Evolutionary conservation across 2,113 vertebrate genomes (phyloP).

Genomic region (Erinaceus europaeus): DNA sequence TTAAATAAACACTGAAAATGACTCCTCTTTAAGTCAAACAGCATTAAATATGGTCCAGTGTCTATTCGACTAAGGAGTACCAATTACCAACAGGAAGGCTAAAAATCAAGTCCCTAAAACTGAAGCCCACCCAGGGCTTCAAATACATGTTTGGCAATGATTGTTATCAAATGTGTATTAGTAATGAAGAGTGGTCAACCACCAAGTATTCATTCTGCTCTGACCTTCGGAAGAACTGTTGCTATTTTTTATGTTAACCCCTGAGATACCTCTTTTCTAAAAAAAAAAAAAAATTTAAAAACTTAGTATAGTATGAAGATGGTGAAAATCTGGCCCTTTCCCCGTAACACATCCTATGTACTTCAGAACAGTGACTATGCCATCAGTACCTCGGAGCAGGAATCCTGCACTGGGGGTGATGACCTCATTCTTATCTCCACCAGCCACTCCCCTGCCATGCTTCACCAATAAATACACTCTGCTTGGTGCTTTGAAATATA

Average conservation of each 20-base stretch:
- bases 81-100: background rate
- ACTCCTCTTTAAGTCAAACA: background rate
- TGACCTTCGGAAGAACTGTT: background rate
- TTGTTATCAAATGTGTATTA: background rate
- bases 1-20: constrained; percentile 1
- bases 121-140: background rate
- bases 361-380: background rate
- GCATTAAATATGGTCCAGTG: background rate
- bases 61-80: background rate
- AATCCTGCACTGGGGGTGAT: fast-evolving
- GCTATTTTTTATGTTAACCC: background rate
- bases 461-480: background rate
- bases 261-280: constrained; percentile 8
- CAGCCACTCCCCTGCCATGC: background rate
- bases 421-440: no score
- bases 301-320: background rate
- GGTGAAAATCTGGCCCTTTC: background rate
- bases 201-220: background rate
- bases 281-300: no score
- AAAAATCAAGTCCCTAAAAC: constrained; percentile 20
- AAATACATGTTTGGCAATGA: background rate
- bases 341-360: background rate
- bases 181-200: background rate
- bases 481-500: background rate
- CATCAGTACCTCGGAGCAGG: background rate